Conservation (phyloP, 2,797 vertebrate species). For the Anniella stebbinsi region DNA sequence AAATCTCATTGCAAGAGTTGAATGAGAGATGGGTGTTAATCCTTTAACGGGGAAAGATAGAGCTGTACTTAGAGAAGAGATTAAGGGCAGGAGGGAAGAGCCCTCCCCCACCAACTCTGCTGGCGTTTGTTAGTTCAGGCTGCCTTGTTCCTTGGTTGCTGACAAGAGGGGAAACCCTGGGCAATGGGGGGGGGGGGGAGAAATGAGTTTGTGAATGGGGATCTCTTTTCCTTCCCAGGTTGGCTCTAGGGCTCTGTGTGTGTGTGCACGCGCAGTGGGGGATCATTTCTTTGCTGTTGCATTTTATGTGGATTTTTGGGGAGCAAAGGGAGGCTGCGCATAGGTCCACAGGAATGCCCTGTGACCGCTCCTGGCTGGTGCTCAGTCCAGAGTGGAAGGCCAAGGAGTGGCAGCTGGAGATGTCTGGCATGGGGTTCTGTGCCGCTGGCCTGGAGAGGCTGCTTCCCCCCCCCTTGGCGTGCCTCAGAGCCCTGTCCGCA, state of each 20-base stretch:
- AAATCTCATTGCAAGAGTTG: conserved; percentile 83
- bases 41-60: conserved; percentile 72
- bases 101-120: conserved; percentile 8
- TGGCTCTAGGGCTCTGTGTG: background rate
- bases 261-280: too few relatives aligned
- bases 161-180: background rate
- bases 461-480: too few relatives aligned
- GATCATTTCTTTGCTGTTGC: background rate
- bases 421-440: too few relatives aligned
- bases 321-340: background rate
- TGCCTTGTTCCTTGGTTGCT: background rate
- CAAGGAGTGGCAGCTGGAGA: too few relatives aligned
- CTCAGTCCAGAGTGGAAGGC: too few relatives aligned
- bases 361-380: background rate
- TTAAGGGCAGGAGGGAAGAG: conserved; percentile 60
- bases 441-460: too few relatives aligned
- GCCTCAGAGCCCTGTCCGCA: too few relatives aligned
- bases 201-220: background rate
- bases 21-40: conserved; percentile 82
- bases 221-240: background rate
- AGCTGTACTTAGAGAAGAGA: conserved; percentile 69
- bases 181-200: too few relatives aligned
- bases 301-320: background rate
- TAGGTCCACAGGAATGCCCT: background rate
- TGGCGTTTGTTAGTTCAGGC: background rate